A percentile compares a stretch with the other conserved stretches of the same genome.
Conservation (phyloP, 2,888 invertebrate genomes). For the Megalurothrips usitatus region DNA sequence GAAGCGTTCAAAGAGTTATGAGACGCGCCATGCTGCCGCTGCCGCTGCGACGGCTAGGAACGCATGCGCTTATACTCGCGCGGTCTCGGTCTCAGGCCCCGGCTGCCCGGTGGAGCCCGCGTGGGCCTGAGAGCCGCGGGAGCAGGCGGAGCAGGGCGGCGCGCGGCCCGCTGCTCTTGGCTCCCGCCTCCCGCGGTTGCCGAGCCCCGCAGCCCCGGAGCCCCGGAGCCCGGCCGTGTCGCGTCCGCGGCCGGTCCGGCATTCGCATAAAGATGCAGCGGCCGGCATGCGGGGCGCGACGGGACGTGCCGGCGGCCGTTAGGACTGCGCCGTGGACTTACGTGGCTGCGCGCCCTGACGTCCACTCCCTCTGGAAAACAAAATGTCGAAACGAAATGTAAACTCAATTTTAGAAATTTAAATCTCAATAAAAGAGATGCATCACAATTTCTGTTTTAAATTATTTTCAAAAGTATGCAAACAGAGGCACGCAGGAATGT, state of each 20-base stretch:
- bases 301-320: neutral
- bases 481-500: no score
- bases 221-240: neutral
- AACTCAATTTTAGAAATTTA: no score
- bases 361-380: no score
- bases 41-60: no score
- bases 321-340: neutral
- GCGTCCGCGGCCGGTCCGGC: neutral
- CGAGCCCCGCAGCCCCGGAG: no score
- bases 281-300: neutral
- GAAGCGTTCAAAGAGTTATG: slow-evolving; percentile 13
- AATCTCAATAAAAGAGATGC: no score
- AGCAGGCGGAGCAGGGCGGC: neutral
- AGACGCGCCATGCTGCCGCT: neutral
- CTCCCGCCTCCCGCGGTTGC: no score
- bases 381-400: no score
- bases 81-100: no score
- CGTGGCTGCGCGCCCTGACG: neutral
- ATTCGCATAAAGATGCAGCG: slow-evolving; percentile 10
- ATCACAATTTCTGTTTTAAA: no score
- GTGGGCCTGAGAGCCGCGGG: neutral
- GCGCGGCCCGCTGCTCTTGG: neutral
- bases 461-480: no score
- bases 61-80: no score
- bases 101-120: neutral